Percentiles rank a stretch among this genome's conserved stretches.
These are phyloP conservation scores for Bhutanitis thaidina DNA, from an alignment of 2,888 invertebrate species.

Conservation along the genomic window DNA sequence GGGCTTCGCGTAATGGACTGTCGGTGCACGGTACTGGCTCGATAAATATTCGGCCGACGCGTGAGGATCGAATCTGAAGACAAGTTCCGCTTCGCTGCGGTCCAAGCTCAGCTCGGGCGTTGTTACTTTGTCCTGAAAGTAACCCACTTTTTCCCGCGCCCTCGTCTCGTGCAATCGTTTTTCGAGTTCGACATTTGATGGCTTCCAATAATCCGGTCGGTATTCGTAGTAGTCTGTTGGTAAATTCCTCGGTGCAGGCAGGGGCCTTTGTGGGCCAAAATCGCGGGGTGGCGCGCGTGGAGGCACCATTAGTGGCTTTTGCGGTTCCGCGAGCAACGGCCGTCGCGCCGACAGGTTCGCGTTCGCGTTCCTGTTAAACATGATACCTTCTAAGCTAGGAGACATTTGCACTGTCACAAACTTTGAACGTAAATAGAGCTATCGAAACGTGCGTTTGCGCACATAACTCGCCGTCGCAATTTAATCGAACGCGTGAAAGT, in stretches of 20 bases:
- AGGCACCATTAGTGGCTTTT: constrained; percentile 66
- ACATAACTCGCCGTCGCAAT: constrained; percentile 61
- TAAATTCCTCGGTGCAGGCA: constrained; percentile 55
- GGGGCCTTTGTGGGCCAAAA: constrained; percentile 55
- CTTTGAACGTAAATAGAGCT: constrained; percentile 41
- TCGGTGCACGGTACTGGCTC: constrained; percentile 64
- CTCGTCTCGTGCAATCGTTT: constrained; percentile 63
- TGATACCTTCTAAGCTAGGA: constrained; percentile 74
- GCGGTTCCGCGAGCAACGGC: constrained; percentile 72
- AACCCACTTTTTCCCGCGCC: constrained; percentile 69
- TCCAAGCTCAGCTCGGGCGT: constrained; percentile 66
- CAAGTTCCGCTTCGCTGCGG: constrained; percentile 68
- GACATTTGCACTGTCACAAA: constrained; percentile 74
- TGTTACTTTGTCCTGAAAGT: constrained; percentile 72
- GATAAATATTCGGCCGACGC: constrained; percentile 67
- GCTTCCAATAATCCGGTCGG: constrained; percentile 69
- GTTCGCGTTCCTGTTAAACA: constrained; percentile 74
- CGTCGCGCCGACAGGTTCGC: constrained; percentile 64
- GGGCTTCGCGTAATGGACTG: constrained; percentile 67
- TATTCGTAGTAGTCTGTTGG: constrained; percentile 53
- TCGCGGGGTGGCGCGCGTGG: constrained; percentile 71
- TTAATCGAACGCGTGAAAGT: constrained; percentile 46
- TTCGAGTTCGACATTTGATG: constrained; percentile 73
- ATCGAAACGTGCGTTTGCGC: constrained; percentile 63
- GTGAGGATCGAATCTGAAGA: constrained; percentile 72